Percentiles rank a stretch among this genome's conserved stretches.
These are phyloP conservation scores for Stenodera caucasica DNA, from an alignment of 2,888 invertebrate genomes.

Conservation along the genomic window DNA sequence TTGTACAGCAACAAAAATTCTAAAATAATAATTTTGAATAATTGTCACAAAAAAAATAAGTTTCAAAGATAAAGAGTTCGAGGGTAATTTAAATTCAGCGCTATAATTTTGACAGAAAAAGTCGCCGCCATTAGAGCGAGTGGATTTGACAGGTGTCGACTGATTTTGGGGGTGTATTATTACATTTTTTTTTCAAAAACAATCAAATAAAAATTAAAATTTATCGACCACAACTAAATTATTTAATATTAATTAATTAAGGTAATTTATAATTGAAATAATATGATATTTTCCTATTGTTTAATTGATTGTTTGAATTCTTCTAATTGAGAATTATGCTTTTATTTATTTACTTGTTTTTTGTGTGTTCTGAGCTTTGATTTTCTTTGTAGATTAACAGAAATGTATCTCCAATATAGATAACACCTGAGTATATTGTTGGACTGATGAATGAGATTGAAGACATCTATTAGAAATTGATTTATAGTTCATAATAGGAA, in stretches of 20 bases:
- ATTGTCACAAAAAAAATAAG: too few relatives aligned
- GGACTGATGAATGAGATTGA: background rate
- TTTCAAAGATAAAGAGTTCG: too few relatives aligned
- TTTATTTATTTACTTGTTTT: background rate
- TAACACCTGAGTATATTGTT: background rate
- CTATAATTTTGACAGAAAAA: background rate
- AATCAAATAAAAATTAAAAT: background rate
- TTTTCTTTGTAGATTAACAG: background rate
- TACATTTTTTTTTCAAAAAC: background rate
- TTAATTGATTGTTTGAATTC: background rate
- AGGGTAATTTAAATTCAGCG: background rate
- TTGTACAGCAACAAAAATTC: too few relatives aligned
- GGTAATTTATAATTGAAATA: background rate
- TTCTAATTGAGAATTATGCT: background rate
- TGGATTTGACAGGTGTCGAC: background rate
- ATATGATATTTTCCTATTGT: background rate
- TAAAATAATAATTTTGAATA: too few relatives aligned
- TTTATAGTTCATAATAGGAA: background rate
- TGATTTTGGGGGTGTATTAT: conserved; percentile 1
- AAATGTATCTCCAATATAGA: conserved; percentile 3
- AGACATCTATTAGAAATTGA: background rate
- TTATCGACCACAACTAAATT: background rate
- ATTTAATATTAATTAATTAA: background rate
- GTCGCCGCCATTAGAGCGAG: background rate
- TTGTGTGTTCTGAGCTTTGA: background rate